Base-by-base conservation (phyloP, 2,888 invertebrate species). In the Philereme transversata region DNA sequence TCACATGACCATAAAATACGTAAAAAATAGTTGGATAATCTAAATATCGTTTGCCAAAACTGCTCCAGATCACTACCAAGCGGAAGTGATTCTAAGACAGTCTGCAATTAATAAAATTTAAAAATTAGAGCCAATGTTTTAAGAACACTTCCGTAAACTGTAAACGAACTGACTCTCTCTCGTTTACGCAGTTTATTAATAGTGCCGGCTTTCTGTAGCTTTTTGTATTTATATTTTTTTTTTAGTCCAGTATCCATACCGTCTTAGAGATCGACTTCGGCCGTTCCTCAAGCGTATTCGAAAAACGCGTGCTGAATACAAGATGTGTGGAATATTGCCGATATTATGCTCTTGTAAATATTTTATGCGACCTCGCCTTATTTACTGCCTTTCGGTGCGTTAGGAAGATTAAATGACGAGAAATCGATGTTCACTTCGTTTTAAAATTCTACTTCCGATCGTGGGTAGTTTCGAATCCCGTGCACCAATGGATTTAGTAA, bases 271-370 rank as follows among this genome's bases (percentile, higher is more conserved):
- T n/a, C 11, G 38, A 54, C 57, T 58, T 34, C 11, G 38, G 47
- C n/a, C 53, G 40, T 51, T 62, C 10, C 49, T 60, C 54, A 56
- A 49, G 50, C 62, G 62, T 51, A 59, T 65, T 63, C 53, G 60
- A 59, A 49, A 60, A 40, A 70, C 70, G 68, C 65, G 64, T 45
- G 8, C 52, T 11, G 70, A 66, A 68, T 70, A 68, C 69, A 45
- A 50, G 59, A 68, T 68, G 60, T 53, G 56, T 38, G 51, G 60
- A 69, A 67, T 69, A 70, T 71, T 60, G 58, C 67, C 62, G 62
- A 64, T 65, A 68, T 69, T 65, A 69, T 66, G 66, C 57, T 57
- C 64, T 61, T 70, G 67, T 71, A 68, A 64, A 71, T 69, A 69
- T 70, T 70, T 71, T 65, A 71, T 69, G 64, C 35, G 60, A 62